These are phyloP conservation scores for Hypercompe scribonia DNA, from an alignment of 2,888 invertebrate genomes.

Conservation along the genomic window DNA sequence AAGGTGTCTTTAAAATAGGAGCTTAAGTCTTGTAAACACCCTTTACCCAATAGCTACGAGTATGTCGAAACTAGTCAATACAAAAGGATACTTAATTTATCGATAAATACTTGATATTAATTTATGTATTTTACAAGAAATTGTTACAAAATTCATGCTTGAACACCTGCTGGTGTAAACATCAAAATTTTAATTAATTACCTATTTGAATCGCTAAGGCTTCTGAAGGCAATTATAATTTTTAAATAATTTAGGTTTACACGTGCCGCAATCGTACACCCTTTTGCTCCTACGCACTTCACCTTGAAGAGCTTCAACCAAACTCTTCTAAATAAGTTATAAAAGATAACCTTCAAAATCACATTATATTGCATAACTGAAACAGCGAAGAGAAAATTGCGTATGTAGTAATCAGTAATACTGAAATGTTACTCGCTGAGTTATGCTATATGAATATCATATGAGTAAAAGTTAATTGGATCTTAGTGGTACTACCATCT, in stretches of 20 bases:
- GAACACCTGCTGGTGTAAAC: too few species aligned
- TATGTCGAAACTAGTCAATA: too few species aligned
- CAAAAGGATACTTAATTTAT: conserved; percentile 30
- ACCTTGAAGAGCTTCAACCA: conserved; percentile 7
- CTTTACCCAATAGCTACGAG: too few species aligned
- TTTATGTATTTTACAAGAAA: conserved; percentile 18
- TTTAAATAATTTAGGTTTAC: neutral
- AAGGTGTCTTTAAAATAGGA: too few species aligned
- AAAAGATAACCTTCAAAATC: neutral
- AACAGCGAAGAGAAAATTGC: neutral
- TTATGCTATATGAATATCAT: conserved; percentile 34
- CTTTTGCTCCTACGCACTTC: conserved; percentile 7
- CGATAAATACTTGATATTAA: conserved; percentile 23
- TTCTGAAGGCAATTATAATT: neutral
- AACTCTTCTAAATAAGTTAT: neutral
- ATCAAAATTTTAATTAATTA: conserved; percentile 4
- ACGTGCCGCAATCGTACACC: neutral
- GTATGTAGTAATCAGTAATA: neutral
- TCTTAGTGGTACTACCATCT: conserved; percentile 25
- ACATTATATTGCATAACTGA: neutral
- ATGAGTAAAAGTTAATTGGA: conserved; percentile 40
- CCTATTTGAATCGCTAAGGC: neutral
- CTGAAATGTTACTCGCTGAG: neutral
- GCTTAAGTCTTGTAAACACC: too few species aligned
- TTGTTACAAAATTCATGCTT: neutral